Conservation (phyloP, 1,140 invertebrate genomes). For the Asobara japonica region DNA sequence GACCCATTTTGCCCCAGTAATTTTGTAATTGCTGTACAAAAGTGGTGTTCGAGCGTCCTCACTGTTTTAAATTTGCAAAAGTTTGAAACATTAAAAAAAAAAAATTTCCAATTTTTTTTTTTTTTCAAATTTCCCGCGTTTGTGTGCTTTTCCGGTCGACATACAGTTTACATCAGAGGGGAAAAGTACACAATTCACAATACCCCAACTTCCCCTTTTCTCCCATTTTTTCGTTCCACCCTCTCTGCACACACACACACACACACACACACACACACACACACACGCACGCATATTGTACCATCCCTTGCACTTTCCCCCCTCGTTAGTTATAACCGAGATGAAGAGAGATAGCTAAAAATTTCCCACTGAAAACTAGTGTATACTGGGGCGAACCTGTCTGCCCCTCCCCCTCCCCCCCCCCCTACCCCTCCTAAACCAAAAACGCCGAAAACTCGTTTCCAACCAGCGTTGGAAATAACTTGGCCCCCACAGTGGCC, state of each 20-base stretch:
- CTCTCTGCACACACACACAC: background rate
- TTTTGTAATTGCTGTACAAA: too few species aligned
- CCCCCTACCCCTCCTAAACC: too few species aligned
- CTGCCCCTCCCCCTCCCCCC: background rate
- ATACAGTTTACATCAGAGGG: background rate
- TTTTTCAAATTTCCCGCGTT: background rate
- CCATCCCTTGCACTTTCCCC: background rate
- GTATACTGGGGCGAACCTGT: slow-evolving; percentile 1
- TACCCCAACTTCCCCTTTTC: background rate
- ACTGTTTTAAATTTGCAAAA: background rate
- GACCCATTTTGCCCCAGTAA: too few species aligned
- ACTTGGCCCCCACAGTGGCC: background rate
- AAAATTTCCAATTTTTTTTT: too few species aligned
- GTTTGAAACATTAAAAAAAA: background rate
- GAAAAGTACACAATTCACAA: slow-evolving; percentile 10
- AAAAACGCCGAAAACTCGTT: background rate
- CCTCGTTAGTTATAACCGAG: background rate
- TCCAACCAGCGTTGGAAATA: background rate
- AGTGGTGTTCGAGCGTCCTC: too few species aligned
- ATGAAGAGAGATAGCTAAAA: background rate
- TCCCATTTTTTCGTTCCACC: background rate
- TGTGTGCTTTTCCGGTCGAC: slow-evolving; percentile 1
- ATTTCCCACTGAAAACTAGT: background rate
- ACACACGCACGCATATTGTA: too few species aligned
- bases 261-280: too few species aligned